Percentiles rank a stretch among this genome's conserved stretches.
phyloP scores from a whole-genome alignment of 2,113 vertebrate genomes.

The Euleptes europaea region DNA sequence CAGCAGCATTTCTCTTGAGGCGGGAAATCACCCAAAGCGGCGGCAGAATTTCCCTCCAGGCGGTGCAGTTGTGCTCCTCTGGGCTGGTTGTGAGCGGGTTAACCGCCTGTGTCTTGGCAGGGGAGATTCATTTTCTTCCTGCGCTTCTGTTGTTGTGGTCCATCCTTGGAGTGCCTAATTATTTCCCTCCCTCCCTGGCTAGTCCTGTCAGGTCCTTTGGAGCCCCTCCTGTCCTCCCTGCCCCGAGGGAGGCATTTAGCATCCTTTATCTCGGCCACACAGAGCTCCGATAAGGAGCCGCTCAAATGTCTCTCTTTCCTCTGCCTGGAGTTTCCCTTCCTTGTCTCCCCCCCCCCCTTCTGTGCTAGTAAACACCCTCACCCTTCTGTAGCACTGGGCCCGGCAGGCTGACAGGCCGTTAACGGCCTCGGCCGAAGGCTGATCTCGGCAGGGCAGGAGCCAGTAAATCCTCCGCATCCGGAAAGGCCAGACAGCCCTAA shows the following conservation, averaged over 20 bases:
- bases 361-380: not conserved
- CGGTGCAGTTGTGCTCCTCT: no score
- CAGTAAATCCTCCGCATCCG: not conserved
- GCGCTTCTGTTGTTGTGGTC: not conserved
- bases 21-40: no score
- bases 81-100: not conserved
- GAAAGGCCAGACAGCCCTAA: not conserved
- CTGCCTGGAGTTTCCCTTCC: not conserved
- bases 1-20: no score
- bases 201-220: not conserved
- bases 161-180: accelerated
- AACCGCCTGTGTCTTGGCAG: not conserved
- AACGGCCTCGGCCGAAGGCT: not conserved
- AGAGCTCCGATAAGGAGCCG: conserved; percentile 7
- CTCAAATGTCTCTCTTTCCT: not conserved
- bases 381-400: not conserved
- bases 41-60: no score
- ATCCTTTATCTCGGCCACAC: conserved; percentile 12
- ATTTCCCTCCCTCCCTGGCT: accelerated
- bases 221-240: not conserved
- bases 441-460: not conserved
- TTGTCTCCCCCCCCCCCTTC: not conserved
- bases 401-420: no score
- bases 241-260: conserved; percentile 3
- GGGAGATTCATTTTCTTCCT: not conserved